These are phyloP conservation scores for Erpetoichthys calabaricus DNA, from an alignment of 2,797 vertebrate species.

Conservation along the genomic window DNA sequence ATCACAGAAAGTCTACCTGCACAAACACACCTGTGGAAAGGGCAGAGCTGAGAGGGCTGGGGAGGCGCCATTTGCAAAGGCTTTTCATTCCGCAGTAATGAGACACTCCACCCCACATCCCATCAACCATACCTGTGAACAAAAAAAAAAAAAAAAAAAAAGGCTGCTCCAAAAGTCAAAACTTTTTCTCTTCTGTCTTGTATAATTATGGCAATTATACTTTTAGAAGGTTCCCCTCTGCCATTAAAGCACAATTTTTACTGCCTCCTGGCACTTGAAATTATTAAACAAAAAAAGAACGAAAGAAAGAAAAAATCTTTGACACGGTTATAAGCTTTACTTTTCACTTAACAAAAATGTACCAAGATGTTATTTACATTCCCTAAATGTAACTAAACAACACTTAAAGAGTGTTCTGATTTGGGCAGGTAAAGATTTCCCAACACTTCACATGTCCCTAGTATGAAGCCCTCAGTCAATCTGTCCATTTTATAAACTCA, in stretches of 20 bases:
- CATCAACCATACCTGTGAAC: not conserved
- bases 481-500: no score
- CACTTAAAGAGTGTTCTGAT: conserved; percentile 12
- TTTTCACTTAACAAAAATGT: conserved; percentile 5
- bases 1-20: not conserved
- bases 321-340: no score
- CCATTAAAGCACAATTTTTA: conserved; percentile 58
- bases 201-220: conserved; percentile 68
- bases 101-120: conserved; percentile 19
- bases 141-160: not conserved
- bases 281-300: conserved; percentile 67
- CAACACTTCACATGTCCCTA: no score
- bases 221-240: conserved; percentile 54
- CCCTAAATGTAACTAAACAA: conserved; percentile 27
- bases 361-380: conserved; percentile 36
- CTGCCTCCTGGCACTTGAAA: conserved; percentile 57
- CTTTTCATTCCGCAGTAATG: conserved; percentile 12
- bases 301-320: no score
- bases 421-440: not conserved
- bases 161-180: conserved; percentile 7
- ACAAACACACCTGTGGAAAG: conserved; percentile 10
- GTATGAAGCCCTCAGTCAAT: no score
- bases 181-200: conserved; percentile 24
- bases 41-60: not conserved
- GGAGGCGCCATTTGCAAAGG: conserved; percentile 2